Percentiles rank a stretch among this genome's conserved stretches.
phyloP scores from a whole-genome alignment of 2,797 vertebrate species.

The Crenuchus spilurus region DNA sequence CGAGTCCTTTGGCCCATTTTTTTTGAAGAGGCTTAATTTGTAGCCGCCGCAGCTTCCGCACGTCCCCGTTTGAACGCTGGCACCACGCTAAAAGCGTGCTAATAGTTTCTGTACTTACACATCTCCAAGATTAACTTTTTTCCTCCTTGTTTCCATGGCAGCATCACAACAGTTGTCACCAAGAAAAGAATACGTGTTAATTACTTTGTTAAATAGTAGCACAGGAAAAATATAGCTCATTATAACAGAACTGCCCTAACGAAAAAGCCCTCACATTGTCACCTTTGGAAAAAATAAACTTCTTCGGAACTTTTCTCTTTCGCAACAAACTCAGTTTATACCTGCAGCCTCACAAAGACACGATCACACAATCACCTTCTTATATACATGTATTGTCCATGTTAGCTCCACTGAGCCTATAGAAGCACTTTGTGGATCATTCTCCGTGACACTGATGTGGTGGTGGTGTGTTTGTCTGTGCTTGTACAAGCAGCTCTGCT shows the following conservation, averaged over 20 bases:
- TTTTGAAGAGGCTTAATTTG: constrained; percentile 51
- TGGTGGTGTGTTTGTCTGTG: too few relatives aligned
- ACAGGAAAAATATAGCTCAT: constrained; percentile 42
- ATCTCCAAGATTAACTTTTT: constrained; percentile 55
- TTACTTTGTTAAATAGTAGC: constrained; percentile 58
- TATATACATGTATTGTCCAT: too few relatives aligned
- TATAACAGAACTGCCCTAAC: constrained; percentile 18
- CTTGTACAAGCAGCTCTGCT: too few relatives aligned
- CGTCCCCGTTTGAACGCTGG: constrained; percentile 26
- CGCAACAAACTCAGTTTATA: background rate
- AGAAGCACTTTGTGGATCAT: too few relatives aligned
- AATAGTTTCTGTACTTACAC: constrained; percentile 58
- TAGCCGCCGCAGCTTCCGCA: constrained; percentile 39
- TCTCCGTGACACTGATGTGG: too few relatives aligned
- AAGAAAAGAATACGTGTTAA: constrained; percentile 60
- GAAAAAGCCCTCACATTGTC: constrained; percentile 46
- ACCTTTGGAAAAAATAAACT: constrained; percentile 47
- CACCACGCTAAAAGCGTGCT: constrained; percentile 45
- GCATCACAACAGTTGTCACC: constrained; percentile 58
- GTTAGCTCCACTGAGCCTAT: too few relatives aligned
- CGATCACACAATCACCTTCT: too few relatives aligned
- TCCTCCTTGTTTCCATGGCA: constrained; percentile 60
- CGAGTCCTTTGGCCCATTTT: constrained; percentile 34
- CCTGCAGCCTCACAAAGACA: background rate
- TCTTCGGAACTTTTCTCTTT: background rate